Percentiles rank a stretch among this genome's conserved stretches.
Evolutionary conservation across 2,113 vertebrate species (phyloP).

Genomic region (Trachemys scripta): DNA sequence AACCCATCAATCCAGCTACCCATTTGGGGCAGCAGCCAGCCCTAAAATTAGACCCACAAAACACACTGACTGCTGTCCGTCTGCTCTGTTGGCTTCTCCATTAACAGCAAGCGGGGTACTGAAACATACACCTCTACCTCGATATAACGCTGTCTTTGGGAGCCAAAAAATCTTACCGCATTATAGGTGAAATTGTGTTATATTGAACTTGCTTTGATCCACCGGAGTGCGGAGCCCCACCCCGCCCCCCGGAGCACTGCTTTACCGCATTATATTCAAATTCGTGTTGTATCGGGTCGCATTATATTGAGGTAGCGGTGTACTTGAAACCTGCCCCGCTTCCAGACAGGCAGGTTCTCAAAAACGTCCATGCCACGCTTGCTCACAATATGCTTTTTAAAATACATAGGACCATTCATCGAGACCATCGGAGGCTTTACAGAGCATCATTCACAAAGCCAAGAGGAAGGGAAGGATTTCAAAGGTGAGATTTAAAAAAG

Average conservation of each 20-base stretch:
- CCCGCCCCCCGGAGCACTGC: no score
- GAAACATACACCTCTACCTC: background rate
- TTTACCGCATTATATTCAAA: no score
- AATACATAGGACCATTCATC: background rate
- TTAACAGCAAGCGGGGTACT: background rate
- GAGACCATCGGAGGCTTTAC: background rate
- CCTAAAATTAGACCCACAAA: background rate
- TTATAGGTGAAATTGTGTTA: no score
- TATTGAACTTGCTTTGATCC: no score
- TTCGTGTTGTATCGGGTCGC: no score
- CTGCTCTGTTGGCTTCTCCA: background rate
- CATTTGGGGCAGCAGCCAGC: background rate
- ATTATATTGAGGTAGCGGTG: background rate
- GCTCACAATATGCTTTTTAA: background rate
- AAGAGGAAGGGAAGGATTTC: background rate
- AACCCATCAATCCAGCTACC: fast-evolving
- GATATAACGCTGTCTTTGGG: no score
- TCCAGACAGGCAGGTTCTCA: background rate
- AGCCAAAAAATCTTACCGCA: no score
- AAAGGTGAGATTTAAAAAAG: background rate
- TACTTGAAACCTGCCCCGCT: background rate
- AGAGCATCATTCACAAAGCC: background rate
- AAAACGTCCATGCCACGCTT: background rate
- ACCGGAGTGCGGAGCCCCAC: no score
- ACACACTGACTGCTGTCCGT: background rate